phyloP scores from a whole-genome alignment of 1,140 invertebrate genomes.

The Chelonus insularis region DNA sequence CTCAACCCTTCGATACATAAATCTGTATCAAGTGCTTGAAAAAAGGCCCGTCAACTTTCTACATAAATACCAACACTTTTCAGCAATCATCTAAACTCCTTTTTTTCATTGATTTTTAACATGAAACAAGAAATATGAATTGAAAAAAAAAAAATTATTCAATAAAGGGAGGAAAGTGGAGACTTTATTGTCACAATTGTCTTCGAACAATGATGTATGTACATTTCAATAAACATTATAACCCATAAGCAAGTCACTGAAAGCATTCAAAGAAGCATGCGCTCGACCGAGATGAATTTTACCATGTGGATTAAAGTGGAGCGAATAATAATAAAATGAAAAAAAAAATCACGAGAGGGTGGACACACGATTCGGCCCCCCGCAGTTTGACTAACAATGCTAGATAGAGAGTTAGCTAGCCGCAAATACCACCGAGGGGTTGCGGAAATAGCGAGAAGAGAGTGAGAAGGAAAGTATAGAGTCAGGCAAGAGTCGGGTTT shows the following conservation, averaged over 20 bases:
- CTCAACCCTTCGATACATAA: conserved; percentile 14
- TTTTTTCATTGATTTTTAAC: too few relatives aligned
- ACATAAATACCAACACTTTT: not conserved
- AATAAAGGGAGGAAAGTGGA: too few relatives aligned
- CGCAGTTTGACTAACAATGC: conserved; percentile 15
- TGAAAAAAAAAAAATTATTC: too few relatives aligned
- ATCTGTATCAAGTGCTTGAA: conserved; percentile 9
- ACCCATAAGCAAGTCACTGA: not conserved
- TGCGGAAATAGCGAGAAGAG: conserved; percentile 17
- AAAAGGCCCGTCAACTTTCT: not conserved
- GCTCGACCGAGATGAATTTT: conserved; percentile 6
- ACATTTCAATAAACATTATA: not conserved
- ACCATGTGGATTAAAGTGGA: conserved; percentile 17
- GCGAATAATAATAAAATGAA: conserved; percentile 18
- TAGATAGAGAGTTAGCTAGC: conserved; percentile 36
- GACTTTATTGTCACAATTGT: too few relatives aligned
- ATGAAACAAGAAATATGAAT: too few relatives aligned
- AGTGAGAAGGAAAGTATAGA: conserved; percentile 5
- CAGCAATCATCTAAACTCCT: too few relatives aligned
- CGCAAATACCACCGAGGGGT: conserved; percentile 20
- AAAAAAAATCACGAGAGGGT: conserved; percentile 1
- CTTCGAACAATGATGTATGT: too few relatives aligned
- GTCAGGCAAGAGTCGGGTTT: conserved; percentile 16
- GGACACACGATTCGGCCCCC: conserved; percentile 3
- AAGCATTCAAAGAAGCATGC: not conserved